Percentiles rank a stretch among this genome's conserved stretches.
Conservation (phyloP, 2,888 invertebrate species). For the Synergus gifuensis region DNA sequence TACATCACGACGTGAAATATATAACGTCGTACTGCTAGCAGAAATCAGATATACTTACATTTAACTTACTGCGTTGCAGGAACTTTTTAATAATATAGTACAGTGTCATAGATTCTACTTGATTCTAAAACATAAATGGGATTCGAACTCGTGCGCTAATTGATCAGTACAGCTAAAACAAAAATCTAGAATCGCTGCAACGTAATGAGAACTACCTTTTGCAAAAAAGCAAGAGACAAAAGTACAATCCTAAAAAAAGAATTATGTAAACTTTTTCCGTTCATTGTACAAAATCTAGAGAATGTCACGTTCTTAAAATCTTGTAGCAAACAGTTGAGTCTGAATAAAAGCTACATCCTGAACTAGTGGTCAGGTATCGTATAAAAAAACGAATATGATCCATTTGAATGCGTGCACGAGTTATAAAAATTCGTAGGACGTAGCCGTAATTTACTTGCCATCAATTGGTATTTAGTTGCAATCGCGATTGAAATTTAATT, state of each 20-base stretch:
- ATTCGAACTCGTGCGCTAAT: conserved; percentile 7
- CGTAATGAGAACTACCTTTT: background rate
- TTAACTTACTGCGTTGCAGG: background rate
- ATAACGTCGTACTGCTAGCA: conserved; percentile 1
- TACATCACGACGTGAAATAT: conserved; percentile 20
- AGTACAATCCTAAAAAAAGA: background rate
- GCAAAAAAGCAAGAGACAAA: background rate
- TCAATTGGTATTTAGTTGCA: background rate
- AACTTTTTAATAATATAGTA: conserved; percentile 19
- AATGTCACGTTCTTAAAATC: conserved; percentile 21
- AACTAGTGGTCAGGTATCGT: background rate
- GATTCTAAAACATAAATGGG: conserved; percentile 19
- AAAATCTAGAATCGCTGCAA: background rate
- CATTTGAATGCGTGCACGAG: background rate
- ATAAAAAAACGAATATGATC: background rate
- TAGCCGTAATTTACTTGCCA: background rate
- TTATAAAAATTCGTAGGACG: background rate
- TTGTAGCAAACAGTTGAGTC: conserved; percentile 1
- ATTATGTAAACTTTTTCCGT: background rate
- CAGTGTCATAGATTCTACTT: conserved; percentile 12
- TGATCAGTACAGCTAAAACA: background rate
- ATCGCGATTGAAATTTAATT: background rate
- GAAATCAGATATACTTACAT: conserved; percentile 23
- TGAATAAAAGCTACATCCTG: background rate
- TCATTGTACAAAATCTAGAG: conserved; percentile 32